Percentiles rank a stretch among this genome's conserved stretches.
Conservation (phyloP, 2,797 vertebrate genomes). For the Microhierax caerulescens region DNA sequence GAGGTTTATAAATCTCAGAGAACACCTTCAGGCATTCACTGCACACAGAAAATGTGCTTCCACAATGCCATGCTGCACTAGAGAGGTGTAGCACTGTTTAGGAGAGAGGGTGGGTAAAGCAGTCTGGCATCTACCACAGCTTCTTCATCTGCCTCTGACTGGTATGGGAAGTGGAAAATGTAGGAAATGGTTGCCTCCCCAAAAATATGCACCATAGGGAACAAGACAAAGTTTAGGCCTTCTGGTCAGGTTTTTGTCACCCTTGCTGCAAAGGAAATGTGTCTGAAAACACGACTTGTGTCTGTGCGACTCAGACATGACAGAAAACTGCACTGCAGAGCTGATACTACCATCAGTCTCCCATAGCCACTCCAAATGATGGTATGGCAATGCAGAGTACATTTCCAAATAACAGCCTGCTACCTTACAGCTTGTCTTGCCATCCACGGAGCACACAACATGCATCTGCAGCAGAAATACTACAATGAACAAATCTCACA, state of each 20-base stretch:
- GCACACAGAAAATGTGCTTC: neutral
- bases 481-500: neutral
- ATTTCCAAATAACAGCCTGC: neutral
- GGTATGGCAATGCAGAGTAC: neutral
- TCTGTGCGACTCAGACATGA: neutral
- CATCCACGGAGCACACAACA: neutral
- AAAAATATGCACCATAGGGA: neutral
- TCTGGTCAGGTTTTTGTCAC: neutral
- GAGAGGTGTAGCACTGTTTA: accelerated
- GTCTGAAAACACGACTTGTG: neutral
- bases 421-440: accelerated
- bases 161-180: neutral
- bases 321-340: neutral
- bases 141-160: neutral
- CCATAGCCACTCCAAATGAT: neutral
- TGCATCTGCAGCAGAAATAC: neutral
- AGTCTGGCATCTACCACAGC: neutral
- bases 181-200: neutral
- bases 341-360: neutral
- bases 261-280: neutral
- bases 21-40: neutral
- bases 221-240: neutral
- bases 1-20: neutral
- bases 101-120: neutral
- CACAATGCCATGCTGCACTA: neutral